Base-by-base conservation (phyloP, 2,113 vertebrate genomes). In the Prochilodus magdalenae region DNA sequence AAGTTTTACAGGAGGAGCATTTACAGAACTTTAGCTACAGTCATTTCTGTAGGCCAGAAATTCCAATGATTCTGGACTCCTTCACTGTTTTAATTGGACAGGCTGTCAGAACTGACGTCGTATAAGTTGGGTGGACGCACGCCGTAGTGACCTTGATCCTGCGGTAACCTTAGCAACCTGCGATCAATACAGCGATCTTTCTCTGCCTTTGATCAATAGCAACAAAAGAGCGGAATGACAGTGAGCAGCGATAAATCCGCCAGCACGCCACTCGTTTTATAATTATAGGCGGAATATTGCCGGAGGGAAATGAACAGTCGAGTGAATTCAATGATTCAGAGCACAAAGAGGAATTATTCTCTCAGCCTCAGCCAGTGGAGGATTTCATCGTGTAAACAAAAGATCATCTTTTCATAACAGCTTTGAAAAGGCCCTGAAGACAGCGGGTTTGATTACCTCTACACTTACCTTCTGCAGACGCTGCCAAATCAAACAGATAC, bases 171-270 rank as follows among this genome's bases (percentile, higher is more conserved):
- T 83, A 86, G 77, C 44, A 83, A 65, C 70, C 77, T 69, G 49
- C 81, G 79, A 82, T 87, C 84, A 77, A 81, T 87, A 75, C 26
- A 30, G 47, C 67, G 55, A 67, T 73, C 74, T 74, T 79, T 63
- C 44, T 75, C 71, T 53, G 40, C 71, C 67, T 79, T 85, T 83
- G 69, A 83, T 87, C 80, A 75, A 85, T 77, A 70, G 49, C 80
- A 81, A 69, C 70, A 83, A 78, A 74, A 79, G 49, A 59, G 53
- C 2, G 26, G 72, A 66, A 72, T 57, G 55, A 82, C 84, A 84
- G 65, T 44, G 75, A 67, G 44, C 57, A 22, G 59, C 80, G 49
- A 80, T 84, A 82, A 67, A 84, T 76, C 67, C 49, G 79, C 79
- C 57, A 36, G 57, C 57, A 29, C 12, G 33, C 49, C 33, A 27